Conservation (phyloP, 1,140 invertebrate species). For the Drosophila navojoa region DNA sequence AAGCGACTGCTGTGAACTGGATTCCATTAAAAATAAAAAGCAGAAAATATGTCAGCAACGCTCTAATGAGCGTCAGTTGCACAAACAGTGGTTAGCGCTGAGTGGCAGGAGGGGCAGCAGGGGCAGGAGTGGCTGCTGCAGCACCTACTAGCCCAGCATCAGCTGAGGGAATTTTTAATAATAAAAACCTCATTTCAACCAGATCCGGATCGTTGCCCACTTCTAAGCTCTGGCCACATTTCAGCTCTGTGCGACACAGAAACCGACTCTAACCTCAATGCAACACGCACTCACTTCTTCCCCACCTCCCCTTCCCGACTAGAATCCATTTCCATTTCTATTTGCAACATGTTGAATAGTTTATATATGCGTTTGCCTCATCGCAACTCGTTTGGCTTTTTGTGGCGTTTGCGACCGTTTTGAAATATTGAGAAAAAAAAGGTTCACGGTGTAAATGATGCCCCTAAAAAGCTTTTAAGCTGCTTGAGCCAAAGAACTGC, state of each 20-base stretch:
- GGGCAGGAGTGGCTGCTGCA: background rate
- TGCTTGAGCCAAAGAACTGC: conserved; percentile 36
- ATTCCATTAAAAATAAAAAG: conserved; percentile 40
- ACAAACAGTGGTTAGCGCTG: background rate
- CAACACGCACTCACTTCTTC: conserved; percentile 18
- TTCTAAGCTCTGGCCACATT: conserved; percentile 38
- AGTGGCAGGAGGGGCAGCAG: background rate
- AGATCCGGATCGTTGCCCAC: conserved; percentile 26
- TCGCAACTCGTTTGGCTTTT: conserved; percentile 16
- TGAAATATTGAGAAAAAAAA: conserved; percentile 53
- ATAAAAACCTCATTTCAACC: conserved; percentile 66
- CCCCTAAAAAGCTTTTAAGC: conserved; percentile 56
- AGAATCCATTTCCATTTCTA: conserved; percentile 24
- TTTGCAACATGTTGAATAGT: conserved; percentile 40
- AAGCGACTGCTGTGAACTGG: conserved; percentile 18
- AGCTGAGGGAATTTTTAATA: conserved; percentile 66
- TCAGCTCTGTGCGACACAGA: conserved; percentile 41
- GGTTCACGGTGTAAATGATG: conserved; percentile 62
- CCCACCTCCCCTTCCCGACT: background rate
- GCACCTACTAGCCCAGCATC: conserved; percentile 24
- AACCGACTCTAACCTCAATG: conserved; percentile 43
- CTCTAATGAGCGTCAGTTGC: conserved; percentile 39
- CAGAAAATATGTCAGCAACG: conserved; percentile 37
- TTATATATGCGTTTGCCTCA: conserved; percentile 45
- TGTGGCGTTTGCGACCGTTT: conserved; percentile 53